Base-by-base conservation (phyloP, 2,888 invertebrate genomes). In the Tetranychus piercei region DNA sequence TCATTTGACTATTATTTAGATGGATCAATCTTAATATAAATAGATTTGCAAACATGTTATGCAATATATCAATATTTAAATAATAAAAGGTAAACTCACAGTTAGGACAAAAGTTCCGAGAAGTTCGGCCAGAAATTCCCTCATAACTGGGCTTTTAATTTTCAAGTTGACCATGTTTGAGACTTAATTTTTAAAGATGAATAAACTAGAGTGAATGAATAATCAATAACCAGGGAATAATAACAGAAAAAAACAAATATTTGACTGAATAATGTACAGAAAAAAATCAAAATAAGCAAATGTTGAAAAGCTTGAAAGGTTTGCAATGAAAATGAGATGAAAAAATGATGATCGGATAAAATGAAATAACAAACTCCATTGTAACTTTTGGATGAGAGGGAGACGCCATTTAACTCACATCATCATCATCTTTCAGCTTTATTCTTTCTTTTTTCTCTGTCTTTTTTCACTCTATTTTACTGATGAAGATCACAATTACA, bases 81-180 rank as follows among this genome's bases (percentile, higher is more conserved):
- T 6, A 55, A 15, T 8, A 55, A 55, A 55, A 55, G 9, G 15
- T 55, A 15, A 55, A 77, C 82, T 82, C 79, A 83, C 83, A 79
- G 82, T 80, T 1, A 84, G 80, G 45, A 83, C 78, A 77, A 83
- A 82, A 6, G 84, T 84, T 45, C 83, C 84, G 1, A 83, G 78
- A 75, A 82, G 81, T 78, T 84, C 84, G 1, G 83, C 83, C 73
- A 83, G 76, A n/a, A 80, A 80, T 77, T 83, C 82, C 45, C 82
- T 77, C 9, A 80, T 77, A 9, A 80, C 75, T 75, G 78, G 78
- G 77, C 77, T 78, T 34, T 76, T 77, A 55, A 55, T 55, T 55
- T 15, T 9, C 15, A 55, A 55, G 15, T 55, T 55, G 15, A 55
- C 55, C 55, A 55, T 55, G 55, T 15, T 34, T 55, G 55, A 55